Base-by-base conservation (phyloP, 2,797 vertebrate species). In the Odontamblyopus rebecca region DNA sequence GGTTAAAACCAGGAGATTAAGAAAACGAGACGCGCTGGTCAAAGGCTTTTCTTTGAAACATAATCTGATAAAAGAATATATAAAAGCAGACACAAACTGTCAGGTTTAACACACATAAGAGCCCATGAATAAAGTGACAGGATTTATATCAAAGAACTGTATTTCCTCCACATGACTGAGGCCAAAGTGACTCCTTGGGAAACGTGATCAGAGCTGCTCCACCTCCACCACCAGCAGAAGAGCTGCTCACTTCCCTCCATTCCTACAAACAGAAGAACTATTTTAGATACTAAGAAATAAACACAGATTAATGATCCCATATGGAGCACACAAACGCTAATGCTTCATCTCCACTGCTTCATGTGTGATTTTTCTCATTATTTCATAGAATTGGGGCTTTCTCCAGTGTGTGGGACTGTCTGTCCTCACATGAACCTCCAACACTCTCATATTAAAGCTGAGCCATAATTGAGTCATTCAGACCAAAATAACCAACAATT, bases 391-490 rank as follows among this genome's bases (percentile, higher is more conserved):
- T 27, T 12, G 30, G 29, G 26, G 26, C 57, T 60, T 3, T 32
- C 66, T 77, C 82, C 78, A 82, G 71, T 64, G 59, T 72, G 72
- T 72, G 82, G 71, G 68, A 81, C 78, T 67, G 35, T 71, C 70
- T 78, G 85, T 82, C 86, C 84, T 85, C 30, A 72, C 65, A 68
- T 63, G 61, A 87, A 88, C 86, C 80, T 29, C 41, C 69, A 75
- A 72, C 81, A 81, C 70, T 60, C 76, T 78, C 74, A 79, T 82
- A 86, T 88, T 86, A 87, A 85, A 87, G 74, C 82, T 35, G n/a
- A 74, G 81, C 76, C 69, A 82, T 91, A 90, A 92, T 86, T 86
- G 74, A 90, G 70, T 87, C 74, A 71, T 89, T 73, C 82, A 66
- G 70, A 74, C 77, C 48, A 27, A 82, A 87, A 89, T 89, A 85